These are phyloP conservation scores for Cygnus olor DNA, from an alignment of 2,797 vertebrate genomes.

Conservation along the genomic window DNA sequence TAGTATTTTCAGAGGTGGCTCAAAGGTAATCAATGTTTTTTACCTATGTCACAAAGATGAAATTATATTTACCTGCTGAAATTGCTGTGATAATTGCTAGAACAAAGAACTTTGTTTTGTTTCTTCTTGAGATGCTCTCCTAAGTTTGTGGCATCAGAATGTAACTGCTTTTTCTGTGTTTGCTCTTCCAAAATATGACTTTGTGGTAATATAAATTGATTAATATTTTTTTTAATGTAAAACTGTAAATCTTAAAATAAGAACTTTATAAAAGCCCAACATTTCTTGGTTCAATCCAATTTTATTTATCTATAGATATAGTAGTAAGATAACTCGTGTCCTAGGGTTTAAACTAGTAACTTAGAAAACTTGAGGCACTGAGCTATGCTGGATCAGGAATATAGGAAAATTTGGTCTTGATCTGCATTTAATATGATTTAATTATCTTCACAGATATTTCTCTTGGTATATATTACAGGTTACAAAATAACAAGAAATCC, in stretches of 20 bases:
- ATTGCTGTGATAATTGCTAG: background rate
- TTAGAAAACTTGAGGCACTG: background rate
- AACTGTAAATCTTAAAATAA: background rate
- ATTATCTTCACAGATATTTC: background rate
- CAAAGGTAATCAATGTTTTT: background rate
- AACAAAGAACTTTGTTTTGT: background rate
- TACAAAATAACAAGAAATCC: background rate
- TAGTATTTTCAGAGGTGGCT: background rate
- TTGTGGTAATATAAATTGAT: background rate
- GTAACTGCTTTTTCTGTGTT: background rate
- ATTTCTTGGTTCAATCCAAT: background rate
- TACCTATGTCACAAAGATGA: background rate
- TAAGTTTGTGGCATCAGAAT: background rate
- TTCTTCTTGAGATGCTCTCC: background rate
- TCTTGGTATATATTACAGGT: background rate
- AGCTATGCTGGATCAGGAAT: background rate
- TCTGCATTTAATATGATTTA: background rate
- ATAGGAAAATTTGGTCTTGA: background rate
- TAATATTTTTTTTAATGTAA: background rate
- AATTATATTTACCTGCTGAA: background rate
- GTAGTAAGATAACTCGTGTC: background rate
- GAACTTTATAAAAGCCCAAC: background rate
- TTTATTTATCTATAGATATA: background rate
- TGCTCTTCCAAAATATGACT: background rate
- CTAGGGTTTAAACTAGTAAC: background rate